Percentiles rank a stretch among this genome's conserved stretches.
Evolutionary conservation across 2,888 invertebrate species (phyloP).

Genomic region (Oegoconia quadripuncta): DNA sequence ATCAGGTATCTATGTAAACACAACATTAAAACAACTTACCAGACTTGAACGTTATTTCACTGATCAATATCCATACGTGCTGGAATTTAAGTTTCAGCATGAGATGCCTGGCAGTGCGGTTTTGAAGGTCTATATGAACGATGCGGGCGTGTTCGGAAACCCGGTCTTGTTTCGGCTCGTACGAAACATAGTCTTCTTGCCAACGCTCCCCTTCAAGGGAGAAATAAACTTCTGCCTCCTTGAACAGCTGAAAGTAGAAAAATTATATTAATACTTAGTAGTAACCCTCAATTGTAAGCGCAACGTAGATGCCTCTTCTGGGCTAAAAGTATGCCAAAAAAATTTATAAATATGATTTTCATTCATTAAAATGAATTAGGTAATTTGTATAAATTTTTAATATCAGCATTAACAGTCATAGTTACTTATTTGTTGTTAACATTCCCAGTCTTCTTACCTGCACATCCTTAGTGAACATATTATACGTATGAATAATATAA

Average conservation of each 20-base stretch:
- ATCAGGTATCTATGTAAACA: too few relatives aligned
- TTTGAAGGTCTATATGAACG: constrained; percentile 86
- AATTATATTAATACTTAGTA: too few relatives aligned
- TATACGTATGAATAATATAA: constrained; percentile 87
- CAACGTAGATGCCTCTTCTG: too few relatives aligned
- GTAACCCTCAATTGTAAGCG: neutral
- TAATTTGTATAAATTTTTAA: too few relatives aligned
- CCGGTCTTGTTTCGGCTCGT: constrained; percentile 78
- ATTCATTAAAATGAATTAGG: too few relatives aligned
- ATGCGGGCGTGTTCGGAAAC: constrained; percentile 80
- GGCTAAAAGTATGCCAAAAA: too few relatives aligned
- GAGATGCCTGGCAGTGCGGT: constrained; percentile 86
- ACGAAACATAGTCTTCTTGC: constrained; percentile 82
- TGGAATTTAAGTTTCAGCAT: constrained; percentile 87
- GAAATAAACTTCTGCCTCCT: constrained; percentile 87
- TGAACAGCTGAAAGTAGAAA: constrained; percentile 90
- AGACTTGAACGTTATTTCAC: constrained; percentile 92
- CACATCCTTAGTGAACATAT: constrained; percentile 88
- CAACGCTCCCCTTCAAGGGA: constrained; percentile 88
- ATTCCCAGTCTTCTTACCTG: constrained; percentile 76
- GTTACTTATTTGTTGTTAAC: neutral
- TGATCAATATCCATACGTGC: constrained; percentile 92
- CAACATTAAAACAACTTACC: constrained; percentile 66
- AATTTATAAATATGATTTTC: too few relatives aligned
- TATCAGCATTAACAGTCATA: too few relatives aligned